Evolutionary conservation across 2,888 invertebrate species (phyloP), one percentile per base, ranked within the genome.

Genomic region (Ichneumoninae sp.): DNA sequence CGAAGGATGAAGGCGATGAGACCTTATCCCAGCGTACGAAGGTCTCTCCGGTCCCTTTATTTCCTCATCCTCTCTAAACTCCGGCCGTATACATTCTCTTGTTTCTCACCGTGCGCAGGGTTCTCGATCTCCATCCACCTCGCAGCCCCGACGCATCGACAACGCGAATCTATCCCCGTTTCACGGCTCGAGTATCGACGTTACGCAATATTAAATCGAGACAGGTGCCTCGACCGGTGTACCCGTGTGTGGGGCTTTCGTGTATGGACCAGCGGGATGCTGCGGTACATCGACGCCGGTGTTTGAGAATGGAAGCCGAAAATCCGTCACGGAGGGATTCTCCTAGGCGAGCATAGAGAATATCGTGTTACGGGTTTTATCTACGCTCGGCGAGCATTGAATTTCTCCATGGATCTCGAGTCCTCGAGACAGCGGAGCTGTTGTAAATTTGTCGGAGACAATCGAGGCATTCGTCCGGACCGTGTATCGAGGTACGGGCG

Each of bases 151-250:
- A 57, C 26, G 57, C 57, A 57, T 57, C 57, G n/a, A 22, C 36
- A n/a, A 36, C 36, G 63, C 33, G 26, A 36, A 16, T 66, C 19
- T 10, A 77, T 63, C 40, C 54, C 8, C 30, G 40, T 71, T 77
- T 36, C 10, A 1, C 0, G 60, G 60, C 30, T 57, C 57, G 68
- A 33, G 7, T 57, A 77, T 70, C 81, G 69, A 82, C 57, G 83
- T 89, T 88, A 87, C 87, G 89, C 86, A 87, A 90, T 83, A 75
- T 71, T 85, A 84, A 88, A 88, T 87, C 80, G 80, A 33, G 79
- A 70, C 79, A 75, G 75, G 65, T 75, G 75, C 47, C n/a, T 33
- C 19, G 50, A 19, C 8, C 40, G 13, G 52, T 54, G n/a, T 54
- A 19, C n/a, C 7, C 19, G n/a, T n/a, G 33, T 30, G 33, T 16